Evolutionary conservation across 2,113 vertebrate species (phyloP).

Genomic region (Neolamprologus kungweensis): DNA sequence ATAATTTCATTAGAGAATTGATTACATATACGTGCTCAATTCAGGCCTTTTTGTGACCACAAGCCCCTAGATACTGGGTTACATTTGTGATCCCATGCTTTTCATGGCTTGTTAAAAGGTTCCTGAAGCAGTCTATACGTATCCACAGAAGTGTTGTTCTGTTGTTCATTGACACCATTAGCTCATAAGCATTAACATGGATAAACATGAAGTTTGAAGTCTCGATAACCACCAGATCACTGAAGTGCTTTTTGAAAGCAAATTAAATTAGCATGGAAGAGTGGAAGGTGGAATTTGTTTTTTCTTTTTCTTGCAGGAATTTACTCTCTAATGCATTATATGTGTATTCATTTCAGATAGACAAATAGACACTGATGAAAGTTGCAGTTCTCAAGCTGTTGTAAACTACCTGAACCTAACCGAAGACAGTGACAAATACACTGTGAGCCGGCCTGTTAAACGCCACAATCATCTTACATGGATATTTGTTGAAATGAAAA

Average conservation of each 20-base stretch:
- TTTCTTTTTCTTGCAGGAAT: neutral
- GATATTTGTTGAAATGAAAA: neutral
- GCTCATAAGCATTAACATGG: neutral
- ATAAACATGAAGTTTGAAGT: neutral
- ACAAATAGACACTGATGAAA: neutral
- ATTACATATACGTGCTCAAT: neutral
- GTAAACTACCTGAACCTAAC: conserved; percentile 40
- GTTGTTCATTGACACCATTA: neutral
- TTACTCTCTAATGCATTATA: neutral
- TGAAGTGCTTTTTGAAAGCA: neutral
- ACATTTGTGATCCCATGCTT: neutral
- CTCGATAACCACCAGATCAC: neutral
- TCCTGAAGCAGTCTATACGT: neutral
- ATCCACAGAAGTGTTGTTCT: neutral
- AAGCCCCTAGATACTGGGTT: neutral
- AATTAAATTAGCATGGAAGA: neutral
- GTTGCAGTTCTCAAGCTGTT: conserved; percentile 30
- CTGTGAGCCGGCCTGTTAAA: conserved; percentile 14
- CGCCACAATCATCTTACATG: neutral
- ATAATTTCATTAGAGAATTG: neutral
- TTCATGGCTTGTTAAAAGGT: neutral
- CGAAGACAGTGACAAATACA: neutral
- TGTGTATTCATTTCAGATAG: neutral
- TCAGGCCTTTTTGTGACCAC: neutral
- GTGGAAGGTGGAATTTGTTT: neutral